phyloP scores from a whole-genome alignment of 2,113 vertebrate genomes.

The Terrapene triunguis region DNA sequence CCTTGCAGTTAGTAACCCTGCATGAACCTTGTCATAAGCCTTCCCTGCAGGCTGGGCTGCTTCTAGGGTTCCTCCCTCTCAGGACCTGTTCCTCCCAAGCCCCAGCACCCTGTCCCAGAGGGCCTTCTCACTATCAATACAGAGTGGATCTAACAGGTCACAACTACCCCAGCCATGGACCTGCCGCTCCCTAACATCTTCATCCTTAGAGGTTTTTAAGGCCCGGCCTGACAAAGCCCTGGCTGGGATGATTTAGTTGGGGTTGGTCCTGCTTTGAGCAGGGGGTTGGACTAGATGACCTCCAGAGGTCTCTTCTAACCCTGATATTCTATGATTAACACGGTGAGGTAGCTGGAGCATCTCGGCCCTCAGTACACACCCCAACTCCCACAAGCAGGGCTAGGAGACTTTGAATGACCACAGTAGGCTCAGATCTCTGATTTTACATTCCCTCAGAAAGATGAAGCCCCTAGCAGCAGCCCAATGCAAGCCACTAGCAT shows the following conservation, averaged over 20 bases:
- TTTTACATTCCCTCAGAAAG: not conserved
- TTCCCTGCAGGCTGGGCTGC: not conserved
- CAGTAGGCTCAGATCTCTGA: not conserved
- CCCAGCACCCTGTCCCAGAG: not conserved
- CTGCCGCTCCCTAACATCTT: not conserved
- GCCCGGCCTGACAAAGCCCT: no score
- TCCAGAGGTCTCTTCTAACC: no score
- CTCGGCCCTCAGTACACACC: no score
- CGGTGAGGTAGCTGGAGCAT: not conserved
- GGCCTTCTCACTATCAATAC: no score
- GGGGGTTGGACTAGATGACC: no score
- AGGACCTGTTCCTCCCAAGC: not conserved
- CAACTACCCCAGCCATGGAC: not conserved
- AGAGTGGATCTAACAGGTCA: not conserved
- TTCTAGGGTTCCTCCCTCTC: not conserved
- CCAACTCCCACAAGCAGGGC: not conserved
- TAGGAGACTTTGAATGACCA: not conserved
- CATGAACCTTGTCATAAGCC: not conserved
- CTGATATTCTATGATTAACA: no score
- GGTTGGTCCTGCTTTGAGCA: no score
- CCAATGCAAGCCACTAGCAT: not conserved
- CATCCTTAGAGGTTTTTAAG: no score
- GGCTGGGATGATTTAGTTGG: no score
- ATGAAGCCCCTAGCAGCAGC: not conserved
- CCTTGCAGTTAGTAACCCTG: not conserved